Conservation (phyloP, 1,140 invertebrate species). For the Contarinia nasturtii region DNA sequence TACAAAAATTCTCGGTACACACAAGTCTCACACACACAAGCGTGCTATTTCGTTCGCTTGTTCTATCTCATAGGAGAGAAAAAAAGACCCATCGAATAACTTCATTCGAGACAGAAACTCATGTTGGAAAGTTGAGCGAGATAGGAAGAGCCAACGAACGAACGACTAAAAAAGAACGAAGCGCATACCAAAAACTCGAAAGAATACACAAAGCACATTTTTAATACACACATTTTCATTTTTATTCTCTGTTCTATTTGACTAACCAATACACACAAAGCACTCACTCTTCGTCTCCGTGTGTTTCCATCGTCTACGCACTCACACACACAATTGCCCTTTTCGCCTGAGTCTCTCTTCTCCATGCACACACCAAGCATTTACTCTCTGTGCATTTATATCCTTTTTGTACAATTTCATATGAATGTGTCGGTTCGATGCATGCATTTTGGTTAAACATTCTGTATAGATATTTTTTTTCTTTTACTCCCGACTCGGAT, state of each 20-base stretch:
- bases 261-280: not conserved
- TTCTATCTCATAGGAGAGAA: not conserved
- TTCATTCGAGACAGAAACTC: not conserved
- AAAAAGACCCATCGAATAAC: not conserved
- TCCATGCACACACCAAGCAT: too few relatives aligned
- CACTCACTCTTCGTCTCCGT: too few relatives aligned
- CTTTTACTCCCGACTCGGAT: too few relatives aligned
- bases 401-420: too few relatives aligned
- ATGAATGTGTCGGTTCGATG: too few relatives aligned
- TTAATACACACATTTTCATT: not conserved
- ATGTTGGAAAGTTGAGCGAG: not conserved
- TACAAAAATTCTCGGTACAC: too few relatives aligned
- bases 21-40: not conserved
- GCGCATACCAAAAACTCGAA: too few relatives aligned
- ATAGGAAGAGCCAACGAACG: not conserved
- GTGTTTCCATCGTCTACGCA: not conserved
- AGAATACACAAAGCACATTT: not conserved
- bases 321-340: not conserved
- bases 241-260: not conserved
- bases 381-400: too few relatives aligned
- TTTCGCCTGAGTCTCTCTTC: not conserved
- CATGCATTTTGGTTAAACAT: too few relatives aligned
- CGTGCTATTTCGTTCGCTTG: not conserved
- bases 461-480: too few relatives aligned
- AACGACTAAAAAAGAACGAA: not conserved